Base-by-base conservation (phyloP, 2,113 vertebrate species). In the Halichoeres trimaculatus region DNA sequence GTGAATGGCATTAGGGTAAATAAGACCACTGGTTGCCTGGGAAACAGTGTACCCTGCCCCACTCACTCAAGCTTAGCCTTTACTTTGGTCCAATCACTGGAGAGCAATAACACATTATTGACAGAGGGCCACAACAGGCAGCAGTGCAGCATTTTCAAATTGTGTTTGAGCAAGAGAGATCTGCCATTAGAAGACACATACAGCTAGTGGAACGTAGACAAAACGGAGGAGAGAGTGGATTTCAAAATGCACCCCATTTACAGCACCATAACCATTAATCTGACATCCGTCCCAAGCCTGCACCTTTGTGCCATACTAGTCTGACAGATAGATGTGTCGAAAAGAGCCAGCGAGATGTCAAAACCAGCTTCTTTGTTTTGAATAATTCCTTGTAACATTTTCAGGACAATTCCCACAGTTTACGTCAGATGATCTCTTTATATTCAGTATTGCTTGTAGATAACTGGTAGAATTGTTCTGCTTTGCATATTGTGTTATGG, bases 1-100 rank as follows among this genome's bases (percentile, higher is more conserved):
- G 90, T 90, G 93, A 94, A 93, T 94, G 93, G 92, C 92, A 93
- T 92, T 92, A 93, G 91, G 88, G 92, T 93, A 94, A 93, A 93
- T 92, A 94, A 92, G 92, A 92, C 92, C 90, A 90, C 84, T 81
- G 91, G 93, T 94, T 94, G 90, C 93, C 93, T 88, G 86, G 92
- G 93, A 90, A 93, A 94, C 91, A 82, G 88, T 89, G 86, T 91
- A 90, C 85, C 85, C 90, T 88, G 79, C 91, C 89, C 88, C 89
- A 88, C 83, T 90, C 91, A 88, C 88, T 93, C 86, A 89, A 90
- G 90, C 92, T 91, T 87, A 93, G 88, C 90, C 92, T 92, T 92
- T 94, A 92, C 92, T 91, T 93, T 89, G 90, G 89, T 91, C 92
- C 92, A 94, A 94, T 94, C 90, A 92, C 85, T 73, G 83, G 87